Percentiles rank a stretch among this genome's conserved stretches.
Conservation (phyloP, 1,140 invertebrate genomes). For the Heliconius nattereri region DNA sequence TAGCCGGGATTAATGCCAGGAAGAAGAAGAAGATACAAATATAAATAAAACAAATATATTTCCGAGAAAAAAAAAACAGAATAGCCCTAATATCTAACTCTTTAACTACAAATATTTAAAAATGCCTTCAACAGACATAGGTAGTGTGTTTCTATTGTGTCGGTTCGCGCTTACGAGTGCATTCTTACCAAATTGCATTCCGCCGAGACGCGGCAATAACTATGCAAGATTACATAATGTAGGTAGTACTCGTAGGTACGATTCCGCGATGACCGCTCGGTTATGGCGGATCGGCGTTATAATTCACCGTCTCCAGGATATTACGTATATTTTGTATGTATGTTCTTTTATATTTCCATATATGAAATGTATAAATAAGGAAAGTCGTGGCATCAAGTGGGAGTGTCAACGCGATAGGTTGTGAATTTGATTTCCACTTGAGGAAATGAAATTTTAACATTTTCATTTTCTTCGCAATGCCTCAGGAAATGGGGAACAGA, state of each 20-base stretch:
- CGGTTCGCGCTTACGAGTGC: slow-evolving; percentile 29
- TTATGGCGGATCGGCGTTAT: slow-evolving; percentile 30
- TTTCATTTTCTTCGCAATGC: too few species aligned
- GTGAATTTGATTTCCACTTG: too few species aligned
- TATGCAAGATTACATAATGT: slow-evolving; percentile 60
- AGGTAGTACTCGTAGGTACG: neutral
- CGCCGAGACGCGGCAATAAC: slow-evolving; percentile 49
- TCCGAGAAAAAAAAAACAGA: neutral
- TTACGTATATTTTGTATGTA: slow-evolving; percentile 2
- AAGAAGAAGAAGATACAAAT: too few species aligned
- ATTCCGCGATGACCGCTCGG: slow-evolving; percentile 42
- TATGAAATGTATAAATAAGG: too few species aligned
- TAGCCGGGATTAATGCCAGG: too few species aligned
- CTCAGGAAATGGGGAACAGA: too few species aligned
- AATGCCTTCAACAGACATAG: neutral
- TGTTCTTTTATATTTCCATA: neutral
- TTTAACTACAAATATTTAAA: neutral
- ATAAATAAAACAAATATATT: neutral
- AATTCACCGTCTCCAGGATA: slow-evolving; percentile 27
- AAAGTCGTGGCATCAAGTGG: too few species aligned
- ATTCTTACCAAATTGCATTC: slow-evolving; percentile 61
- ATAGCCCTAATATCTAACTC: neutral
- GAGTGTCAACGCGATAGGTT: too few species aligned
- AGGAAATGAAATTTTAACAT: too few species aligned
- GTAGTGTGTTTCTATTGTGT: too few species aligned